These are phyloP conservation scores for Spilarctia lutea DNA, from an alignment of 2,888 invertebrate genomes.

Conservation along the genomic window DNA sequence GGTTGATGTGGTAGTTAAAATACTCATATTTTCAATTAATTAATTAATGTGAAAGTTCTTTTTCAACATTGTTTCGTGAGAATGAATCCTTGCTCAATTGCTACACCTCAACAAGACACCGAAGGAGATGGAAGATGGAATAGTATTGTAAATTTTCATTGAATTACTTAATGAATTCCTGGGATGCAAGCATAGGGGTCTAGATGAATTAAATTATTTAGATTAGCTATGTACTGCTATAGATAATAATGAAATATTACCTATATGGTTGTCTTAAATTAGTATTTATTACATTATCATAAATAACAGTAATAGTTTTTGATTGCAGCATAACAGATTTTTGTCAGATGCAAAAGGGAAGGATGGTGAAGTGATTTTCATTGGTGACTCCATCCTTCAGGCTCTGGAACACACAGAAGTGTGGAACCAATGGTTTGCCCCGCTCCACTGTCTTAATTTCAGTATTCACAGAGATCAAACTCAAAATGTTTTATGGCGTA, in stretches of 20 bases:
- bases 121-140: conserved; percentile 96
- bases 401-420: conserved; percentile 93
- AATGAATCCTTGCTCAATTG: conserved; percentile 92
- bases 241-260: background rate
- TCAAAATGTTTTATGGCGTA: conserved; percentile 96
- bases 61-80: conserved; percentile 34
- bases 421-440: conserved; percentile 96
- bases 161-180: background rate
- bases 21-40: conserved; percentile 21
- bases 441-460: conserved; percentile 96
- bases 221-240: background rate
- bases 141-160: conserved; percentile 86
- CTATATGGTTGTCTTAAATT: background rate
- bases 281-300: background rate
- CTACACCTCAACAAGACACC: conserved; percentile 90
- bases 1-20: conserved; percentile 40
- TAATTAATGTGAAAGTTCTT: conserved; percentile 40
- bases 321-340: conserved; percentile 93
- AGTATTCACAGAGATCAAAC: conserved; percentile 96
- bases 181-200: conserved; percentile 10
- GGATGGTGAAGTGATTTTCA: conserved; percentile 96
- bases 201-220: conserved; percentile 3
- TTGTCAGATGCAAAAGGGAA: conserved; percentile 94
- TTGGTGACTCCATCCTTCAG: conserved; percentile 95
- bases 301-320: conserved; percentile 19